phyloP scores from a whole-genome alignment of 2,113 vertebrate genomes.

The Sylvicapra grimmia region DNA sequence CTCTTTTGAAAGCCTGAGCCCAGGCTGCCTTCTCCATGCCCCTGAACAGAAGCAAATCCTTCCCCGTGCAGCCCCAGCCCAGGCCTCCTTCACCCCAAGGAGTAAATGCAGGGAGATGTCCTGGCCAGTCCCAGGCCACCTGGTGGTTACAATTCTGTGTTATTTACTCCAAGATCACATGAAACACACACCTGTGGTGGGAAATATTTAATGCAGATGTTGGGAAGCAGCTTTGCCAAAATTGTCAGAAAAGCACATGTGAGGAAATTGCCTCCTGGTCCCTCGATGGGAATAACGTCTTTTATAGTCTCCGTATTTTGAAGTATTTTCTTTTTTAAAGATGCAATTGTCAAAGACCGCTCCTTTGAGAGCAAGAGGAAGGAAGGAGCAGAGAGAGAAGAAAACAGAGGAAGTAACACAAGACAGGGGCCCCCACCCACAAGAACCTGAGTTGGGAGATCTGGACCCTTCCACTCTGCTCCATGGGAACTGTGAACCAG shows the following conservation, averaged over 20 bases:
- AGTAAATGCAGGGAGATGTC: not conserved
- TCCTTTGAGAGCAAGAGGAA: not conserved
- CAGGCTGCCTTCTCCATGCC: rapidly evolving
- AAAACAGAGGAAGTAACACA: not conserved
- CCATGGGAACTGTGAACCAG: not conserved
- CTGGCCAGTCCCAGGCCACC: not conserved
- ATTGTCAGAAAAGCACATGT: not conserved
- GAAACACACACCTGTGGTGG: constrained; percentile 23
- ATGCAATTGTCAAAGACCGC: not conserved
- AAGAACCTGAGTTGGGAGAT: too few relatives aligned
- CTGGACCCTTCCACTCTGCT: rapidly evolving
- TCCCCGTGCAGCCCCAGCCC: rapidly evolving
- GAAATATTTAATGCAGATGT: constrained; percentile 12
- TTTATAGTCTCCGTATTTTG: not conserved
- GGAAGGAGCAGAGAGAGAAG: not conserved
- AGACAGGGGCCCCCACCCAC: not conserved
- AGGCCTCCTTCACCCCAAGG: not conserved
- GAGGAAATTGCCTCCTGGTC: not conserved
- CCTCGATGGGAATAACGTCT: not conserved
- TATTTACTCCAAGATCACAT: not conserved
- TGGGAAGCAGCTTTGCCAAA: constrained; percentile 43
- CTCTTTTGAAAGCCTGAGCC: not conserved
- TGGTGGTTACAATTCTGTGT: not conserved
- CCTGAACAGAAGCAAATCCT: not conserved
- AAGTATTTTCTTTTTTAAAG: constrained; percentile 27